phyloP scores from a whole-genome alignment of 2,113 vertebrate genomes.

The Malaclemys terrapin region DNA sequence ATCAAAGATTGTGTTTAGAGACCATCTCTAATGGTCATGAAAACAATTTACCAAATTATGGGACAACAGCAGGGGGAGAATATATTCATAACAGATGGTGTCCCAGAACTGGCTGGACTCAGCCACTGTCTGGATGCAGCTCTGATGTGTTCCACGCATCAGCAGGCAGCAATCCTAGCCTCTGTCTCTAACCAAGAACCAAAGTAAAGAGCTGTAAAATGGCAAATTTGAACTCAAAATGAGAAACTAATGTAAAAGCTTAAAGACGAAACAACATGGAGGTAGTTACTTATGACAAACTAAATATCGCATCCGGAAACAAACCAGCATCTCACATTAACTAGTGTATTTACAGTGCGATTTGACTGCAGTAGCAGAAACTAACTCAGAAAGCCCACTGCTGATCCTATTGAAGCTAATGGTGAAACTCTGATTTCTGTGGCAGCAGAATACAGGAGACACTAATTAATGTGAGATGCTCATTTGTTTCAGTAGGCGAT shows the following conservation, averaged over 20 bases:
- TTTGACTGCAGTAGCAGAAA: constrained; percentile 29
- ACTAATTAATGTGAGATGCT: background rate
- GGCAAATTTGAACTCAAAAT: constrained; percentile 56
- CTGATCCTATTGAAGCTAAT: constrained; percentile 28
- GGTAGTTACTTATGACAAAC: constrained; percentile 36
- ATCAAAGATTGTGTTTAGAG: constrained; percentile 18
- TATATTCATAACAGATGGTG: background rate
- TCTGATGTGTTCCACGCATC: constrained; percentile 37
- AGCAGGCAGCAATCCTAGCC: constrained; percentile 49
- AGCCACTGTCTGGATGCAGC: background rate
- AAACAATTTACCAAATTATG: constrained; percentile 49
- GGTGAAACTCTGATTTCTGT: constrained; percentile 5
- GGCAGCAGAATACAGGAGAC: background rate
- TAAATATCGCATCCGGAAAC: constrained; percentile 22
- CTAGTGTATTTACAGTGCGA: background rate
- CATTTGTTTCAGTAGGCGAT: constrained; percentile 43
- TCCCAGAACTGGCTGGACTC: background rate
- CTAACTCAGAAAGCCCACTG: constrained; percentile 16
- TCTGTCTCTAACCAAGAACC: constrained; percentile 67
- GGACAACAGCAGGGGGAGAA: constrained; percentile 17
- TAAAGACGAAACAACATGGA: constrained; percentile 50
- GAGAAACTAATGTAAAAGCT: constrained; percentile 59
- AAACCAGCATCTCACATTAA: constrained; percentile 22
- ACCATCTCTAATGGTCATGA: constrained; percentile 17
- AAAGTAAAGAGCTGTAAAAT: constrained; percentile 57